Evolutionary conservation across 2,888 invertebrate genomes (phyloP).

Genomic region (Gnatocerus cornutus): DNA sequence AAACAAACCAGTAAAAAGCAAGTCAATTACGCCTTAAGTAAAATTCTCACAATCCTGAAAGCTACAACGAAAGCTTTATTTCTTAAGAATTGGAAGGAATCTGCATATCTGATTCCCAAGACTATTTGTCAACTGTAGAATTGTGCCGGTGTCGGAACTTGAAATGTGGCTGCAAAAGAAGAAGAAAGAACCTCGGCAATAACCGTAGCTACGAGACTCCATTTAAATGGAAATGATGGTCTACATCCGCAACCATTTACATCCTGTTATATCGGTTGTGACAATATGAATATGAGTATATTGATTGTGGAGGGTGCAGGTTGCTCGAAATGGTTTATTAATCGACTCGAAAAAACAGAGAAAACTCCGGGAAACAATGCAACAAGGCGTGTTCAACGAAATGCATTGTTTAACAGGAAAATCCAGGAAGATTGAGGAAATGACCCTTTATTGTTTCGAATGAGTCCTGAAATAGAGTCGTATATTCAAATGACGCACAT

Average conservation of each 20-base stretch:
- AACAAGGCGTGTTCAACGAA: constrained; percentile 30
- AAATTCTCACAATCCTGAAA: constrained; percentile 44
- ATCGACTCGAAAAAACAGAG: constrained; percentile 9
- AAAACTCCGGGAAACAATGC: constrained; percentile 20
- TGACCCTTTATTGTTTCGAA: constrained; percentile 52
- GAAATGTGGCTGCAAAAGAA: constrained; percentile 63
- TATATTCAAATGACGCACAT: constrained; percentile 54
- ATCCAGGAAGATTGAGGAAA: constrained; percentile 49
- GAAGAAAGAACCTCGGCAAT: constrained; percentile 64
- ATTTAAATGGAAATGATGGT: constrained; percentile 68
- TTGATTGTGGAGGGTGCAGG: constrained; percentile 46
- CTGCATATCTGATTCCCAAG: constrained; percentile 62
- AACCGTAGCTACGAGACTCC: constrained; percentile 64
- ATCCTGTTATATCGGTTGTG: constrained; percentile 63
- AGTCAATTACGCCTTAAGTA: constrained; percentile 45
- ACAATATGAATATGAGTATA: constrained; percentile 55
- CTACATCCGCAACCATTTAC: constrained; percentile 64
- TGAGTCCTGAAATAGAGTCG: constrained; percentile 47
- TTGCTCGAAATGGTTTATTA: constrained; percentile 28
- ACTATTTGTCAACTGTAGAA: constrained; percentile 64
- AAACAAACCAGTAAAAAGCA: constrained; percentile 28
- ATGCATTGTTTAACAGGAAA: constrained; percentile 47
- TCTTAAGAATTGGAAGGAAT: constrained; percentile 54
- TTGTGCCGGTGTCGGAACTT: constrained; percentile 65
- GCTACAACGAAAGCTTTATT: constrained; percentile 48